phyloP scores from a whole-genome alignment of 2,797 vertebrate genomes.

The Mormyrus proboscirostris region DNA sequence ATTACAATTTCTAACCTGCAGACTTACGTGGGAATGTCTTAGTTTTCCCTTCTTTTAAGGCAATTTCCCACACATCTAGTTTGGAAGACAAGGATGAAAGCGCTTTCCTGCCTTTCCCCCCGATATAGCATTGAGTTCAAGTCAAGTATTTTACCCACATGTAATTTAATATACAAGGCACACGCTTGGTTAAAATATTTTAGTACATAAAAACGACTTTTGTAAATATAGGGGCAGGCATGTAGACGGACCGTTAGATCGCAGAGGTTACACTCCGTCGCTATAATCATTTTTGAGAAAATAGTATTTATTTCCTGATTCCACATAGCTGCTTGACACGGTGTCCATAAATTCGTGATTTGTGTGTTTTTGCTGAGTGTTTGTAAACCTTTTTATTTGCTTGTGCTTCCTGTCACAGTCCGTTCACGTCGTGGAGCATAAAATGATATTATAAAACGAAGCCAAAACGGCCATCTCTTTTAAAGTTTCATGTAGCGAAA shows the following conservation, averaged over 20 bases:
- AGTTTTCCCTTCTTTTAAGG: not conserved
- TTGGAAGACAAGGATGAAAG: not conserved
- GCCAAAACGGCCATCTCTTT: not conserved
- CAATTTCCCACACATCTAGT: not conserved
- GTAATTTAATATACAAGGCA: slow-evolving; percentile 7
- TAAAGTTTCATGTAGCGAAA: not conserved
- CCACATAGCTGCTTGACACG: slow-evolving; percentile 7
- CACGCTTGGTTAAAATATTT: slow-evolving; percentile 5
- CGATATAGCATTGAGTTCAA: slow-evolving; percentile 2
- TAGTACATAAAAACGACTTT: not conserved
- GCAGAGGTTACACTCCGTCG: not conserved
- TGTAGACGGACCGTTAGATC: not conserved
- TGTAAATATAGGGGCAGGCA: not conserved
- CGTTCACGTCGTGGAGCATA: slow-evolving; percentile 5
- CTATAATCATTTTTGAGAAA: not conserved
- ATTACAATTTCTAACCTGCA: slow-evolving; percentile 8
- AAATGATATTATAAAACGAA: slow-evolving; percentile 10
- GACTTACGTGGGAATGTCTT: not conserved
- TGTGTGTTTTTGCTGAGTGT: slow-evolving; percentile 22
- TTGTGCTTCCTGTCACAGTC: slow-evolving; percentile 29
- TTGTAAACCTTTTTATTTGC: slow-evolving; percentile 23
- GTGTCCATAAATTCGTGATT: slow-evolving; percentile 18
- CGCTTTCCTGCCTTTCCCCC: slow-evolving; percentile 4
- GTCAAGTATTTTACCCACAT: not conserved
- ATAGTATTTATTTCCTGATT: slow-evolving; percentile 18